Base-by-base conservation (phyloP, 2,888 invertebrate species). In the Dione vanillae region DNA sequence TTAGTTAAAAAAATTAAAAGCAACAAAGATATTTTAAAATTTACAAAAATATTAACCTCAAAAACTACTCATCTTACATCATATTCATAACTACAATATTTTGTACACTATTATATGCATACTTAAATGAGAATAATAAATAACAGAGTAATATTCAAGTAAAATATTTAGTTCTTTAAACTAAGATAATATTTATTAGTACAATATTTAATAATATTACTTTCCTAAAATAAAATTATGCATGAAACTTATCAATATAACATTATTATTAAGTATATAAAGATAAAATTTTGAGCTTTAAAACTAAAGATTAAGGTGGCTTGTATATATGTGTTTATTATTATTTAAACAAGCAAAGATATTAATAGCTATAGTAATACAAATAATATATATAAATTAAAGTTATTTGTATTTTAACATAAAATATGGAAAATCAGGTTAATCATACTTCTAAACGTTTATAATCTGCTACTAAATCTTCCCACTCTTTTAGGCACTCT, bases 391-490 rank as follows among this genome's bases (percentile, higher is more conserved):
- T 16, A n/a, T 43, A 61, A 11, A 3, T 0, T 43, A 43, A 3
- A 37, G 40, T 20, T 43, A 43, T 6, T 27, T 12, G 20, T 9
- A n/a, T 27, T 59, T 43, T 43, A 51, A 1, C n/a, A 12, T 35
- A 35, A 43, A 27, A 12, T 67, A 51, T 27, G 37, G 19, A 74
- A 78, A 73, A 71, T 71, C 71, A 74, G 52, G 19, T 61, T 16
- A 59, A 61, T 67, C 75, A 87, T 94, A 97, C 98, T 96, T 97
- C 97, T 74, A 98, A 94, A 74, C 95, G 95, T 86, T 96, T 96
- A 86, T 95, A 98, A 85, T 98, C 98, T 56, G 94, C 93, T 69
- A 94, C 89, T 76, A 98, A 93, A 84, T 97, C 97, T 76, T 96
- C 95, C 96, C 97, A 97, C 83, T 97, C 97, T 83, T 95, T 95